These are phyloP conservation scores for Epistrophe grossulariae DNA, from an alignment of 2,888 invertebrate genomes.

Conservation along the genomic window DNA sequence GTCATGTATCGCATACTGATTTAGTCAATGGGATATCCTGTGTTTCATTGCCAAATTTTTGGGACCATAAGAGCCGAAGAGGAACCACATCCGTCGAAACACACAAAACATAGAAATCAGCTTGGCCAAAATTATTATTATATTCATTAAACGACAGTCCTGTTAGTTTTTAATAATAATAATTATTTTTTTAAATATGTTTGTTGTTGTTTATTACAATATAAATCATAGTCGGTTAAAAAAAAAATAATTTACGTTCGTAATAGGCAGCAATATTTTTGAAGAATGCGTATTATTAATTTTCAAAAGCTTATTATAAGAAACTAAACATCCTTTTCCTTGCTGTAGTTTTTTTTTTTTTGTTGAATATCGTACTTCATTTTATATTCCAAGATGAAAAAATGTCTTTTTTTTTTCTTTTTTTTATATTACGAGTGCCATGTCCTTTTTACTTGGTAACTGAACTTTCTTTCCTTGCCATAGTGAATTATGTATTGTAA, in stretches of 20 bases:
- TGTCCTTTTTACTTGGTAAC: constrained; percentile 96
- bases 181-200: constrained; percentile 24
- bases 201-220: constrained; percentile 33
- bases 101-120: constrained; percentile 40
- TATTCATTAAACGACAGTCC: constrained; percentile 44
- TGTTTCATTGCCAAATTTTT: constrained; percentile 2
- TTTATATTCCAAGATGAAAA: constrained; percentile 26
- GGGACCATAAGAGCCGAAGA: constrained; percentile 26
- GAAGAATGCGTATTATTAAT: constrained; percentile 27
- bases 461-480: constrained; percentile 99
- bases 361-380: constrained; percentile 28
- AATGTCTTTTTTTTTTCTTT: constrained; percentile 14
- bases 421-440: constrained; percentile 93
- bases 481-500: constrained; percentile 98
- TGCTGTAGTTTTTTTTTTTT: constrained; percentile 11
- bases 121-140: constrained; percentile 35
- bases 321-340: constrained; percentile 26
- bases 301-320: constrained; percentile 33
- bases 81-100: constrained; percentile 24
- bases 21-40: constrained; percentile 9
- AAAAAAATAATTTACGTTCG: constrained; percentile 38
- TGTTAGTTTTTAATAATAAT: constrained; percentile 34
- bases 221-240: constrained; percentile 35
- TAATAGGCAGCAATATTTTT: constrained; percentile 37
- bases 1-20: background rate